These are phyloP conservation scores for Seira ritae DNA, from an alignment of 2,888 invertebrate species.

Conservation along the genomic window DNA sequence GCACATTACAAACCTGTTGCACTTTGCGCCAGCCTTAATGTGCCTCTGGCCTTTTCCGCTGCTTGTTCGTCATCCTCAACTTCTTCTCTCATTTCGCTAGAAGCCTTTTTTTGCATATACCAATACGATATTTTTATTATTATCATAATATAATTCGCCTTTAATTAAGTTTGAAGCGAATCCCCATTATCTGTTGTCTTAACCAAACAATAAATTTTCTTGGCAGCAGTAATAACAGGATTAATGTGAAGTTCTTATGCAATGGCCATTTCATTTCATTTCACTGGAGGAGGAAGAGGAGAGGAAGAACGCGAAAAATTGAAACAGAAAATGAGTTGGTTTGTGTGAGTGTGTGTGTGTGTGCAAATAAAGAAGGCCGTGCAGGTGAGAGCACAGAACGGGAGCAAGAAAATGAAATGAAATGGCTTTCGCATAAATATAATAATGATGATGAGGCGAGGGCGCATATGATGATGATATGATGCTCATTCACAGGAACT, in stretches of 20 bases:
- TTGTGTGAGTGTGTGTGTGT: neutral
- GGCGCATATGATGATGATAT: slow-evolving; percentile 5
- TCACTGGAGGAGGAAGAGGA: neutral
- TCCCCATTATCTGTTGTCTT: slow-evolving; percentile 59
- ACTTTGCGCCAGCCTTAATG: neutral
- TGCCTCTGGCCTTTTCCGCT: slow-evolving; percentile 61
- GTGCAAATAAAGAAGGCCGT: neutral
- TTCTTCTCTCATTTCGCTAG: slow-evolving; percentile 14
- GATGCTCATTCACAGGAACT: slow-evolving; percentile 51
- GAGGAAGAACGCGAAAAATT: too few relatives aligned
- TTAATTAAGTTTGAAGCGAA: slow-evolving; percentile 61
- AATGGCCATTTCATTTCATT: neutral
- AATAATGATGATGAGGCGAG: slow-evolving; percentile 32
- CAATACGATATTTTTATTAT: slow-evolving; percentile 37
- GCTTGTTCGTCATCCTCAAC: slow-evolving; percentile 15
- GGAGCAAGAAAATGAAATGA: neutral
- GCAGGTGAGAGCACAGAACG: neutral
- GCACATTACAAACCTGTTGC: neutral
- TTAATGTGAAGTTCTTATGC: neutral
- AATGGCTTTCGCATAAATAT: slow-evolving; percentile 37
- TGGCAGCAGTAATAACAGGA: slow-evolving; percentile 43
- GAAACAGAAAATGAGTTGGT: neutral
- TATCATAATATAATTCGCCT: slow-evolving; percentile 59
- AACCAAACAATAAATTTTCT: slow-evolving; percentile 63
- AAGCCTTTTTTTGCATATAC: neutral